These are phyloP conservation scores for Lasiommata megera DNA, from an alignment of 2,888 invertebrate species.

Conservation along the genomic window DNA sequence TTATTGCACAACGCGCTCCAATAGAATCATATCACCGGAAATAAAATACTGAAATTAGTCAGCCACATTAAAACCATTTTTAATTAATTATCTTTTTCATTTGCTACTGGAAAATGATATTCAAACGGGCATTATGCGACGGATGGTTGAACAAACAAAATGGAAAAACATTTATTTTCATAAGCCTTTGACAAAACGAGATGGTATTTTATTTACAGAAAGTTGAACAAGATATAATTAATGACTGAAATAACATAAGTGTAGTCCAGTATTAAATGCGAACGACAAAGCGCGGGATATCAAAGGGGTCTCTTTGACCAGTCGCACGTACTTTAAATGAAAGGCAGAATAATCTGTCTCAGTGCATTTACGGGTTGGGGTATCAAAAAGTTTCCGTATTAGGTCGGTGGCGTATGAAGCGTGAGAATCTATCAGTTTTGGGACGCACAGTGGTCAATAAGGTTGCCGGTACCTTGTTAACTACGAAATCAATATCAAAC, in stretches of 20 bases:
- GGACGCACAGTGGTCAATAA: not conserved
- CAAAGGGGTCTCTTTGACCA: slow-evolving; percentile 63
- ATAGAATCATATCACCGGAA: not conserved
- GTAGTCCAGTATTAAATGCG: slow-evolving; percentile 30
- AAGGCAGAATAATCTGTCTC: slow-evolving; percentile 54
- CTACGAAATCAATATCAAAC: not conserved
- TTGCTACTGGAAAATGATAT: slow-evolving; percentile 8
- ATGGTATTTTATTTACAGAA: slow-evolving; percentile 23
- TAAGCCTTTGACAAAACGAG: slow-evolving; percentile 16
- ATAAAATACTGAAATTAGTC: too few relatives aligned
- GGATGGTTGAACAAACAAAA: slow-evolving; percentile 11
- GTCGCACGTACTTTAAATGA: slow-evolving; percentile 49
- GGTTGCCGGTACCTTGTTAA: not conserved
- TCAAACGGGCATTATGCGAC: slow-evolving; percentile 8
- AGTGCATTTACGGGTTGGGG: slow-evolving; percentile 44
- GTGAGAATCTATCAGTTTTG: slow-evolving; percentile 14
- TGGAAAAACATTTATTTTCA: slow-evolving; percentile 16
- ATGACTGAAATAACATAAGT: slow-evolving; percentile 29
- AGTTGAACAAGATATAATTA: slow-evolving; percentile 32
- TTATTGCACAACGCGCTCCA: not conserved
- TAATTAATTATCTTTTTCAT: slow-evolving; percentile 5
- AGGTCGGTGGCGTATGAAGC: slow-evolving; percentile 23
- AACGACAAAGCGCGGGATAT: slow-evolving; percentile 41
- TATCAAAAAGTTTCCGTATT: slow-evolving; percentile 59
- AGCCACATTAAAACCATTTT: not conserved